Conservation (phyloP, 2,888 invertebrate species). For the Acleris cristana region DNA sequence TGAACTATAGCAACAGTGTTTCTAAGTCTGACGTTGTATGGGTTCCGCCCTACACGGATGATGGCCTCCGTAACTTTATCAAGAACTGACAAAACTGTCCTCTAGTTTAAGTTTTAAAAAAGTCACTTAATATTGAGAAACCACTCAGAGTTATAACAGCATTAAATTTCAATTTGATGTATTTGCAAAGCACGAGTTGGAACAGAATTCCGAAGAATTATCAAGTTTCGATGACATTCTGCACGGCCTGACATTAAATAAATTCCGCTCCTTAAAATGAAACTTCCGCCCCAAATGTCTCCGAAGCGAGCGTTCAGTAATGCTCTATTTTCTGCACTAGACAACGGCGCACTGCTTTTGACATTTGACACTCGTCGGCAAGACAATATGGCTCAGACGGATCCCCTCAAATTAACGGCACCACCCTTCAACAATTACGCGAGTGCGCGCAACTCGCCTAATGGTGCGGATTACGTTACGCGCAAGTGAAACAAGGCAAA, state of each 20-base stretch:
- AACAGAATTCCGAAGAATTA: background rate
- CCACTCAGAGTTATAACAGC: no score
- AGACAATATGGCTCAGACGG: slow-evolving; percentile 62
- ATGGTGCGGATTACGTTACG: slow-evolving; percentile 75
- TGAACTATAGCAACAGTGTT: slow-evolving; percentile 2
- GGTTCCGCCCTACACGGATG: slow-evolving; percentile 4
- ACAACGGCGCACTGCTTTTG: slow-evolving; percentile 42
- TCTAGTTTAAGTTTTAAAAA: background rate
- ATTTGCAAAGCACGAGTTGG: background rate
- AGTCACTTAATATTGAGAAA: background rate
- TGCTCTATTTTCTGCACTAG: slow-evolving; percentile 21
- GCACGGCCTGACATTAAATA: background rate
- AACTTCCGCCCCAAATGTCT: slow-evolving; percentile 4
- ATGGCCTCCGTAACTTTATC: slow-evolving; percentile 8
- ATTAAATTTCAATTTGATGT: no score
- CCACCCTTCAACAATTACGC: slow-evolving; percentile 76
- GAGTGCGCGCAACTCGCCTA: slow-evolving; percentile 66
- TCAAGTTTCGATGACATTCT: no score
- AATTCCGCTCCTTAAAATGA: slow-evolving; percentile 7
- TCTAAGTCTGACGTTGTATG: slow-evolving; percentile 8
- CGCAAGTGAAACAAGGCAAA: slow-evolving; percentile 69
- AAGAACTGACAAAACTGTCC: slow-evolving; percentile 3
- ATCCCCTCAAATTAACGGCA: slow-evolving; percentile 72
- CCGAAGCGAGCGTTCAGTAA: background rate
- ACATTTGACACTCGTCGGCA: slow-evolving; percentile 67